Evolutionary conservation across 1,140 invertebrate species (phyloP), one percentile per base, ranked within the genome.

Genomic region (Lepeophtheirus salmonis): DNA sequence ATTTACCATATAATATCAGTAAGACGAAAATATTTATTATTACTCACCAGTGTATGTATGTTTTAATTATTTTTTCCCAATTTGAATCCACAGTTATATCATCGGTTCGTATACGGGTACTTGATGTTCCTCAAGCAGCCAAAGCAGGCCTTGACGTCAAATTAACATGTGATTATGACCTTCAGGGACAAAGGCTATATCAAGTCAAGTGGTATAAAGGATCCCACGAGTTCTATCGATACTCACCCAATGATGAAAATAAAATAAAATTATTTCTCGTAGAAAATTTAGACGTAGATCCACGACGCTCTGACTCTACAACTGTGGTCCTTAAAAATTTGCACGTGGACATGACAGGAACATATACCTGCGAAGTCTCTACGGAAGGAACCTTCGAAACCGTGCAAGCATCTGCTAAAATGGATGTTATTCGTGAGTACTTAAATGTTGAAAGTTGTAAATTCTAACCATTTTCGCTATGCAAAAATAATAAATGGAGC

Each of bases 201-300:
- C 70, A 70, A 6, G 68, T 73, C 51, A 73, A 73, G 66, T 73
- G 70, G 70, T 72, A 72, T 64, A 70, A 70, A 62, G 66, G 66
- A 14, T 61, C 64, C 4, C 61, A 68, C 2, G 70, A 86, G 68
- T 83, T 85, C 71, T 83, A 82, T 70, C 72, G 81, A 63, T 83
- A 77, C 66, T 63, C 68, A 3, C 69, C 69, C 0, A 77, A 80
- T 60, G 80, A 83, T 25, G 20, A 30, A 26, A 25, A 26, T 10
- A 50, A 20, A 17, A 57, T 26, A 16, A 57, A 57, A n/a, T 16
- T 41, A n/a, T 57, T 57, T 25, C 16, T 57, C 2, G 55, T 57
- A 6, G 26, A 57, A 20, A 57, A 57, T 21, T 18, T 57, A 20
- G 16, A 57, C 25, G 26, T 57, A n/a, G 55, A 57, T 41, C 20